These are phyloP conservation scores for Bombyx huttoni DNA, from an alignment of 2,888 invertebrate genomes.

Conservation along the genomic window DNA sequence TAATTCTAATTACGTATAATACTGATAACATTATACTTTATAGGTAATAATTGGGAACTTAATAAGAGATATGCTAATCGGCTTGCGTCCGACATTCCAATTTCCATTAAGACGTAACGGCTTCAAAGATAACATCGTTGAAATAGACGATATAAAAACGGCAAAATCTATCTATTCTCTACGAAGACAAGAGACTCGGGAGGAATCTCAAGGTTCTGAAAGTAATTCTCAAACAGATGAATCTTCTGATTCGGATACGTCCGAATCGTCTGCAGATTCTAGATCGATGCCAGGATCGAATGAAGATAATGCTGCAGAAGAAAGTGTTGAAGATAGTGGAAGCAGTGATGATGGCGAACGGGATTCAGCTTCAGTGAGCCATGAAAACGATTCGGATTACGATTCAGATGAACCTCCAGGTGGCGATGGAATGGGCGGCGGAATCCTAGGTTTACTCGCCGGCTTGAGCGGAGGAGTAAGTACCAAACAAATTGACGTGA, in stretches of 20 bases:
- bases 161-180: constrained; percentile 26
- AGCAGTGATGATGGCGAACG: constrained; percentile 21
- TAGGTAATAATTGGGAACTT: neutral
- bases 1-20: too few species aligned
- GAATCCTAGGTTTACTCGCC: constrained; percentile 52
- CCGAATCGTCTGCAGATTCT: constrained; percentile 7
- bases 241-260: constrained; percentile 10
- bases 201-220: constrained; percentile 11
- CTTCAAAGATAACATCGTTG: constrained; percentile 30
- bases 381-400: constrained; percentile 28
- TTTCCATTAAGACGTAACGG: constrained; percentile 23
- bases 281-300: constrained; percentile 12
- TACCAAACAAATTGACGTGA: constrained; percentile 6
- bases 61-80: neutral
- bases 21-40: neutral
- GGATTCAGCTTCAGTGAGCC: constrained; percentile 24
- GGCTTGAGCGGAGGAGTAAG: constrained; percentile 62
- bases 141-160: constrained; percentile 22
- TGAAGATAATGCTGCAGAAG: constrained; percentile 25
- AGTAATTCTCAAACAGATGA: constrained; percentile 8
- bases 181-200: constrained; percentile 34
- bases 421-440: constrained; percentile 62
- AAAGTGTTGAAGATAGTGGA: constrained; percentile 23
- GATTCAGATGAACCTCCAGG: constrained; percentile 54
- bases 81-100: neutral